Conservation (phyloP, 2,888 invertebrate species). For the Drosophila cognata region DNA sequence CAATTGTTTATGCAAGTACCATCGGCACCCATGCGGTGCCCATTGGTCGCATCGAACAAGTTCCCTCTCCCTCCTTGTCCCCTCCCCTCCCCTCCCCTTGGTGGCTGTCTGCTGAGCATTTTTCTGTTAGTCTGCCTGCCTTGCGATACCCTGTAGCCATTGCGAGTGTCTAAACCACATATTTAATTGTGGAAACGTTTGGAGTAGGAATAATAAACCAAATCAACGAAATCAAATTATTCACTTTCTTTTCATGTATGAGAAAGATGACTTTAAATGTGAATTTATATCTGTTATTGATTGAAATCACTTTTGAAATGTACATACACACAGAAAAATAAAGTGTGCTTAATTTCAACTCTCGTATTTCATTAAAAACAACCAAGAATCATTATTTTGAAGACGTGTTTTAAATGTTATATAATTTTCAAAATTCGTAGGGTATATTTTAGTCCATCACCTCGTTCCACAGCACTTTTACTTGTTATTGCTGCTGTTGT, state of each 20-base stretch:
- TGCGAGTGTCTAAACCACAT: not conserved
- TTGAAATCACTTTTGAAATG: not conserved
- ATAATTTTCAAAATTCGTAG: not conserved
- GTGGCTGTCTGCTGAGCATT: conserved; percentile 46
- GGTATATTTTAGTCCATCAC: not conserved
- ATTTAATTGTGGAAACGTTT: not conserved
- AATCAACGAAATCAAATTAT: not conserved
- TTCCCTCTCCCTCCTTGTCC: not conserved
- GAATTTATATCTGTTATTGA: not conserved
- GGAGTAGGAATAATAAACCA: too few species aligned
- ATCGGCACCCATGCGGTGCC: conserved; percentile 39
- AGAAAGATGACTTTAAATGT: not conserved
- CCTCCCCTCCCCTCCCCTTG: not conserved
- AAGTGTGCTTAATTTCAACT: too few species aligned
- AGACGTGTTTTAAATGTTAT: not conserved
- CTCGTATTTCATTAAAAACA: not conserved
- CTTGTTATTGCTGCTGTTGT: conserved; percentile 52
- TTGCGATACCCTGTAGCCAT: conserved; percentile 4
- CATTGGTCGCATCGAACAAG: conserved; percentile 27
- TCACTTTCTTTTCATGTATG: not conserved
- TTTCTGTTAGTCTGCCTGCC: conserved; percentile 49
- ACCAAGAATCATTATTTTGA: not conserved
- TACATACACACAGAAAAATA: too few species aligned
- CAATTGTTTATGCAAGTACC: conserved; percentile 77
- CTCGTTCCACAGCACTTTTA: not conserved